Conservation (phyloP, 2,797 vertebrate genomes). For the Scarus forsteni region DNA sequence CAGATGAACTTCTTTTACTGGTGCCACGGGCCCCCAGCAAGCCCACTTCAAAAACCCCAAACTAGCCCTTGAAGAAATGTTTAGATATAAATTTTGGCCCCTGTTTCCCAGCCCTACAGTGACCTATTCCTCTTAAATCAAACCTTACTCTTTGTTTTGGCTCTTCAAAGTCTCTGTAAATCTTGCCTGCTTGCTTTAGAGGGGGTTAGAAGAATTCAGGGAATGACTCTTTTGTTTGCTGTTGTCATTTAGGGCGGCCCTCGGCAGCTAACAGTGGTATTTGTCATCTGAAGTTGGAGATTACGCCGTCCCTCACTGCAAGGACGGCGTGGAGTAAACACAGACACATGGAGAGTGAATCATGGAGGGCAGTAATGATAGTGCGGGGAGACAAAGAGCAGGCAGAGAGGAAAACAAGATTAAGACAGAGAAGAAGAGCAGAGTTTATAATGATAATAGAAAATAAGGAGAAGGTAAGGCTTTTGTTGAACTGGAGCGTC, state of each 20-base stretch:
- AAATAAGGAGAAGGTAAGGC: conserved; percentile 32
- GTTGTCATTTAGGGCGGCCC: conserved; percentile 48
- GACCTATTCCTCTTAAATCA: too few relatives aligned
- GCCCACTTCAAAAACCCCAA: too few relatives aligned
- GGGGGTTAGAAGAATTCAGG: conserved; percentile 31
- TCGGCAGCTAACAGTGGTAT: conserved; percentile 57
- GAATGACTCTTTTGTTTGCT: conserved; percentile 70
- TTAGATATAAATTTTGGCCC: too few relatives aligned
- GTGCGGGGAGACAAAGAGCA: conserved; percentile 32
- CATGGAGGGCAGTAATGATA: conserved; percentile 37
- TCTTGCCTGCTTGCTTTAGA: conserved; percentile 19
- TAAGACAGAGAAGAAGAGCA: conserved; percentile 7
- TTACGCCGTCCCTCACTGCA: conserved; percentile 26
- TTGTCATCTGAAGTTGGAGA: conserved; percentile 54
- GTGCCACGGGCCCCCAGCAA: too few relatives aligned
- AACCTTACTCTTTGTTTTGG: conserved; percentile 12
- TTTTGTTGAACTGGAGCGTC: conserved; percentile 64
- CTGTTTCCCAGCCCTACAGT: too few relatives aligned
- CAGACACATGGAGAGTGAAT: conserved; percentile 37
- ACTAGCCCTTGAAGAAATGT: not conserved
- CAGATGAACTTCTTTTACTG: too few relatives aligned
- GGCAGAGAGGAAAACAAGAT: conserved; percentile 25
- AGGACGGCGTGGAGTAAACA: conserved; percentile 40
- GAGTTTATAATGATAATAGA: conserved; percentile 6
- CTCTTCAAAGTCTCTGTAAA: not conserved